Evolutionary conservation across 2,888 invertebrate species (phyloP), one percentile per base, ranked within the genome.

Genomic region (Acleris sparsana): DNA sequence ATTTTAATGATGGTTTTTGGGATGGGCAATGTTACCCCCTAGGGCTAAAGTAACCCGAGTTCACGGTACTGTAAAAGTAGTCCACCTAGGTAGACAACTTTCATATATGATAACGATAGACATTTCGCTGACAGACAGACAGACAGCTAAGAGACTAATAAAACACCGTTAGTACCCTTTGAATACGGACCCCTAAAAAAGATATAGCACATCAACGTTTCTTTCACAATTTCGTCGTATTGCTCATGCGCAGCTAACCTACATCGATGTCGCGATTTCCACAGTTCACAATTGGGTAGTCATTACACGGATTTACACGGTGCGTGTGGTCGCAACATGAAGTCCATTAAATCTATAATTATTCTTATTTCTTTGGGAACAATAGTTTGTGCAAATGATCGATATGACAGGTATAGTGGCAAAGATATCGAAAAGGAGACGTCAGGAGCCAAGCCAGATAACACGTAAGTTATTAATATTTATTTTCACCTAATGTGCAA

Each of bases 371-470:
- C 71, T 49, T 70, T 80, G 70, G 70, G 79, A 44, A 18, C 33
- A 9, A 71, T 73, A 70, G 63, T 67, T 63, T 57, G 79, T 72
- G 61, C 73, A 77, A 29, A 78, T 78, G 43, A 73, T 79, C 33
- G 60, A 6, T 89, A 79, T 75, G 84, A 88, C 69, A 79, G 83
- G 68, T 84, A 78, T 68, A 83, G 78, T 67, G 89, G 86, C 20
- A 80, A 83, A 55, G 80, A 81, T 75, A 44, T 61, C 13, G 66
- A 84, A 48, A 79, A 83, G n/a, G 71, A 74, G 3, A 73, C 71
- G 5, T 72, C 76, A 63, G 71, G 72, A 48, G 82, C 80, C 62
- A 79, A 82, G 62, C 53, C 71, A 29, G 78, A 72, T 64, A 84
- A 86, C 58, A 75, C 76, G 87, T 87, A 74, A 86, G 85, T 73